Base-by-base conservation (phyloP, 2,888 invertebrate species). In the Ypsolopha scabrella region DNA sequence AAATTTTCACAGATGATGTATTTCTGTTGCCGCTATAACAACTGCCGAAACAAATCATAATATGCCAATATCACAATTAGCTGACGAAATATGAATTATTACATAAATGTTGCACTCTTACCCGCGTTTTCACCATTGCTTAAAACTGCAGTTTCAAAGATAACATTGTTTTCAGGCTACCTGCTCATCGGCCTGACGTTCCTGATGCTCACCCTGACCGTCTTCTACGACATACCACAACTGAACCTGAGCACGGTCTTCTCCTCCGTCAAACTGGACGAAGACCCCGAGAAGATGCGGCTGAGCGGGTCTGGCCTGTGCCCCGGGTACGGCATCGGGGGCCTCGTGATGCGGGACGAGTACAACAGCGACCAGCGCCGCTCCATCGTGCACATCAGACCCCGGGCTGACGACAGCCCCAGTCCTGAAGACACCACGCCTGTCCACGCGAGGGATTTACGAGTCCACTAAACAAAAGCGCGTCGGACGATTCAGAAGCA, bases 171-270 rank as follows among this genome's bases (percentile, higher is more conserved):
- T 71, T n/a, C 87, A 94, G 94, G 89, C 56, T 95, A 94, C 75
- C 87, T 95, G n/a, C 81, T 94, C 64, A 65, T 91, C 66, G 96
- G 96, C 37, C 88, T 96, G 56, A 92, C 94, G 13, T 92, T 93
- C 79, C 90, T 95, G 88, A 94, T 96, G 94, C 87, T 95, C 61
- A 90, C 93, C 10, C 80, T 96, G 66, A 93, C 94, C 1, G 92
- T 95, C 34, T 93, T 95, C 81, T 95, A 95, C 80, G 95, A 95
- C 73, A 94, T 96, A 60, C 96, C 96, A 6, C 94, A 96, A 80
- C 87, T 96, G 61, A 95, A 96, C 77, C 80, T 96, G 53, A 93
- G 94, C 58, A 88, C 92, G 55, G 89, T 94, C 44, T 94, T 95
- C 75, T 91, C 93, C 48, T 87, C 92, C 56, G 88, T 91, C 56